Percentiles rank a stretch among this genome's conserved stretches.
These are phyloP conservation scores for Leptonema lineaticorne DNA, from an alignment of 1,140 invertebrate species.

Conservation along the genomic window DNA sequence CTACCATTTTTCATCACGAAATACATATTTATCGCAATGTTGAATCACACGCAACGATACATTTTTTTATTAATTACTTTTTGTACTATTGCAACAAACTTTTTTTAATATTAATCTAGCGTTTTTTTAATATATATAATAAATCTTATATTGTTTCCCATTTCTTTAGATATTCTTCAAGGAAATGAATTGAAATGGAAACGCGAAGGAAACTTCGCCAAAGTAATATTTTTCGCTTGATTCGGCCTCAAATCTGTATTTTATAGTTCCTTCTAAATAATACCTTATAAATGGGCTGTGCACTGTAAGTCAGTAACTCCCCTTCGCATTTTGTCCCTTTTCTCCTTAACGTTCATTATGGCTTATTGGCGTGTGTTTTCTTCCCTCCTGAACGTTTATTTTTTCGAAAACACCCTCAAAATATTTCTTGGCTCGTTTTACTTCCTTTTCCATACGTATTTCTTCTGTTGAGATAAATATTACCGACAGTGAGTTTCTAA, in stretches of 20 bases:
- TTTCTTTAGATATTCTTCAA: no score
- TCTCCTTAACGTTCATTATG: constrained; percentile 19
- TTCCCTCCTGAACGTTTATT: neutral
- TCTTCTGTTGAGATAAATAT: no score
- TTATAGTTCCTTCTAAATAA: constrained; percentile 19
- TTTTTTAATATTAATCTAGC: neutral
- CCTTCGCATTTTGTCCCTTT: constrained; percentile 21
- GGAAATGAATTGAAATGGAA: no score
- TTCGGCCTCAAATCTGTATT: constrained; percentile 22
- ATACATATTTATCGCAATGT: neutral
- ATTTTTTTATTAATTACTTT: neutral
- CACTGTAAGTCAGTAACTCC: constrained; percentile 14
- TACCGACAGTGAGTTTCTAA: no score
- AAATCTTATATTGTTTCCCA: no score
- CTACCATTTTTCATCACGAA: constrained; percentile 5
- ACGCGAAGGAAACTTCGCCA: no score
- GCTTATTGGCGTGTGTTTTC: constrained; percentile 10
- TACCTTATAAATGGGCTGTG: constrained; percentile 24
- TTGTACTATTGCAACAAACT: neutral
- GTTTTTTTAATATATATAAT: no score
- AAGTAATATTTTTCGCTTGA: neutral
- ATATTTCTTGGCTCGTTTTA: neutral
- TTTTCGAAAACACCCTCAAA: neutral
- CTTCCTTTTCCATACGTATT: no score
- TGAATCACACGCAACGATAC: neutral